Conservation (phyloP, 2,797 vertebrate genomes). For the Prunella strophiata region DNA sequence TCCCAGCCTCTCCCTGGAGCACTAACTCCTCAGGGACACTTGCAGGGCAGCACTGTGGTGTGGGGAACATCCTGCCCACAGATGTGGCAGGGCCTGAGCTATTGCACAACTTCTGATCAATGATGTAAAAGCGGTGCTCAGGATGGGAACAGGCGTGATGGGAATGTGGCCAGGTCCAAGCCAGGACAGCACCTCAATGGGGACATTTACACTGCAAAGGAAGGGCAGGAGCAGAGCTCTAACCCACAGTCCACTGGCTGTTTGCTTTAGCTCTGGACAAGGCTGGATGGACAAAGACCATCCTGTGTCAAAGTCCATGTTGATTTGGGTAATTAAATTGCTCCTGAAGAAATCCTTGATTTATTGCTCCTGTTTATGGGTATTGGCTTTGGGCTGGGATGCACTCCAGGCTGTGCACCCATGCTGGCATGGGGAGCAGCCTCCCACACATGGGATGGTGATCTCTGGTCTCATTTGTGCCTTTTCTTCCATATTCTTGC, state of each 20-base stretch:
- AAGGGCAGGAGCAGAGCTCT: not conserved
- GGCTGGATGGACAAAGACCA: constrained; percentile 30
- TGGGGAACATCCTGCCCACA: not conserved
- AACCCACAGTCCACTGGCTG: not conserved
- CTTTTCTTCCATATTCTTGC: not conserved
- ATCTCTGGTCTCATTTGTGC: not conserved
- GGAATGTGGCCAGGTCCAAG: not conserved
- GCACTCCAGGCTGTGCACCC: not conserved
- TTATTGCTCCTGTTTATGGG: constrained; percentile 6
- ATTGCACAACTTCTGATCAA: not conserved
- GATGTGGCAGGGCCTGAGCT: not conserved
- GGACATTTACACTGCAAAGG: not conserved
- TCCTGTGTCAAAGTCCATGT: constrained; percentile 23
- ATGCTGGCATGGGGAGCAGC: not conserved
- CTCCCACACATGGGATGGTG: not conserved
- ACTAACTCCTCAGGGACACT: not conserved
- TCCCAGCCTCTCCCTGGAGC: not conserved
- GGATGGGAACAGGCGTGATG: rapidly evolving
- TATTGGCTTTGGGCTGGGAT: not conserved
- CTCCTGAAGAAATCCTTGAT: constrained; percentile 17
- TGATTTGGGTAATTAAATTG: not conserved
- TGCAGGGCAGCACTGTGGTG: not conserved
- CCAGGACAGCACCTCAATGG: not conserved
- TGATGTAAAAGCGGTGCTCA: rapidly evolving
- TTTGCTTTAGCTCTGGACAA: constrained; percentile 37